phyloP scores from a whole-genome alignment of 1,140 invertebrate species.

The Caenorhabditis inopinata region DNA sequence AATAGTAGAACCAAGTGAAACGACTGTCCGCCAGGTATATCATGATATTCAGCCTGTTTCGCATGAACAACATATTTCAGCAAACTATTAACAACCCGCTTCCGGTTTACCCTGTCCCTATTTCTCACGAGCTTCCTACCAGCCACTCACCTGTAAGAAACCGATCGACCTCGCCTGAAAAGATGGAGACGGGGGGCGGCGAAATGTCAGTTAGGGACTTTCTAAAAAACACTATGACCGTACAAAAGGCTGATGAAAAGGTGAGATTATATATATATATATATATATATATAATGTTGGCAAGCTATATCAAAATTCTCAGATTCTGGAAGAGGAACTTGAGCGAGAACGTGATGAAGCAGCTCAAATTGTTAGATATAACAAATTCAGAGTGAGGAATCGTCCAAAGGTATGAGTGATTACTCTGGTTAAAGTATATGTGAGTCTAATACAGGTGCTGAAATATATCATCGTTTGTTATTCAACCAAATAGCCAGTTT shows the following conservation, averaged over 20 bases:
- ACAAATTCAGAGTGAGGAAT: neutral
- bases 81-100: neutral
- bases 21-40: neutral
- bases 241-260: constrained; percentile 4
- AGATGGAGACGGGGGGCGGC: neutral
- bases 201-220: neutral
- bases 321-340: neutral
- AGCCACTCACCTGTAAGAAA: neutral
- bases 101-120: neutral
- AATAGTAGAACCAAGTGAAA: neutral
- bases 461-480: too few species aligned
- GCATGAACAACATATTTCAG: neutral
- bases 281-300: too few species aligned
- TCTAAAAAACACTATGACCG: constrained; percentile 6
- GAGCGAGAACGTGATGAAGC: constrained; percentile 5
- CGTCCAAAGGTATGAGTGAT: neutral
- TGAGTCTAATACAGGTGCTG: too few species aligned
- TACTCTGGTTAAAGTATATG: too few species aligned
- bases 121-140: neutral
- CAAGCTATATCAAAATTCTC: too few species aligned
- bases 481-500: too few species aligned
- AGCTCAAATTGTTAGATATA: neutral
- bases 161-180: neutral
- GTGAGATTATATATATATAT: too few species aligned
- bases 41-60: neutral